These are phyloP conservation scores for Macrobrachium rosenbergii DNA, from an alignment of 1,140 invertebrate species.

Conservation along the genomic window DNA sequence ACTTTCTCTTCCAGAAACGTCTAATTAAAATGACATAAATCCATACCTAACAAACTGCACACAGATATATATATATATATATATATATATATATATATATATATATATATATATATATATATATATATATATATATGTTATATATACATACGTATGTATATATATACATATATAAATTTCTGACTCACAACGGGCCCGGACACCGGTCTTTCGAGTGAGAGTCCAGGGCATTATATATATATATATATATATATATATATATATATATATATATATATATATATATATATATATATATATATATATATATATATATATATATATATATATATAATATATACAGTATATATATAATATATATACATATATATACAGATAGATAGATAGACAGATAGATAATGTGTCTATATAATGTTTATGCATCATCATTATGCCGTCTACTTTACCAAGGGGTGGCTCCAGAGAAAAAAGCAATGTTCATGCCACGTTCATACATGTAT, in stretches of 20 bases:
- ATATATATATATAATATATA: neutral
- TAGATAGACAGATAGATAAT: neutral
- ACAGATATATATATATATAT: neutral
- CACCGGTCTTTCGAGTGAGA: neutral
- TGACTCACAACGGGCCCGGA: no score
- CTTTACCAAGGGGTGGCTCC: no score
- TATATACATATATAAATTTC: no score
- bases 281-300: neutral
- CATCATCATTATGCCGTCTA: no score
- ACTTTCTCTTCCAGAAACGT: no score
- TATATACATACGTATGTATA: no score
- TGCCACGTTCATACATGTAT: no score
- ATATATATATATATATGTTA: neutral
- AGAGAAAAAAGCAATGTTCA: no score
- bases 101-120: neutral
- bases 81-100: neutral
- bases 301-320: neutral
- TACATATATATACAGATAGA: neutral
- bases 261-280: neutral
- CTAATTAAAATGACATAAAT: neutral
- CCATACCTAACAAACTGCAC: neutral
- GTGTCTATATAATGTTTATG: neutral
- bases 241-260: neutral
- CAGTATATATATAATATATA: neutral
- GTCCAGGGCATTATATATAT: neutral